Percentiles rank a stretch among this genome's conserved stretches.
Evolutionary conservation across 1,140 invertebrate genomes (phyloP).

Genomic region (Drosophila asahinai): DNA sequence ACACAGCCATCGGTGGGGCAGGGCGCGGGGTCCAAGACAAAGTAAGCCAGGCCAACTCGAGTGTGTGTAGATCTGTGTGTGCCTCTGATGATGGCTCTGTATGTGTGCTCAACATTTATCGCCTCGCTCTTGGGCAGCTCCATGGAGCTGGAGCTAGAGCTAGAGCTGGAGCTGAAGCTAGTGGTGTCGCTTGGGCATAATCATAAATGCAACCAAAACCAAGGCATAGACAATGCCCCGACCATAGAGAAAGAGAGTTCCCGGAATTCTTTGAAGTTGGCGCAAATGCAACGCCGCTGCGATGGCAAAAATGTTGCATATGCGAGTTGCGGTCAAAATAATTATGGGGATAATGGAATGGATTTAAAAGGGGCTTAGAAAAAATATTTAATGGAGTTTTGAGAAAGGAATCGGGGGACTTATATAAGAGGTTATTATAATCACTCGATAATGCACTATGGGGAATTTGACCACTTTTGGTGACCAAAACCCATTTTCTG

Average conservation of each 20-base stretch:
- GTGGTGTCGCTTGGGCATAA: slow-evolving; percentile 67
- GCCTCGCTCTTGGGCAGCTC: slow-evolving; percentile 29
- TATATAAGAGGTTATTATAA: background rate
- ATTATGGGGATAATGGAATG: slow-evolving; percentile 5
- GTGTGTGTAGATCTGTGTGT: background rate
- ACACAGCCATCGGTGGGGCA: slow-evolving; percentile 62
- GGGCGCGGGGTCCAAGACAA: slow-evolving; percentile 51
- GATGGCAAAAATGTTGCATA: slow-evolving; percentile 67
- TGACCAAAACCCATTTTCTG: too few species aligned
- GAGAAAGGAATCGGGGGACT: background rate
- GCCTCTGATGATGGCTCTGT: slow-evolving; percentile 4
- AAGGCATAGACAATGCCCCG: slow-evolving; percentile 67
- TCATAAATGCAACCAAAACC: slow-evolving; percentile 82
- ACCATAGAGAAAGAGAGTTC: slow-evolving; percentile 44
- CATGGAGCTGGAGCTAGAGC: slow-evolving; percentile 7
- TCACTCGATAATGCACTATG: too few species aligned
- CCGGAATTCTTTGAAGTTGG: slow-evolving; percentile 79
- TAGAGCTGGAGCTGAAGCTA: slow-evolving; percentile 8
- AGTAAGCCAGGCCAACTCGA: slow-evolving; percentile 60
- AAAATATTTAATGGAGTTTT: background rate
- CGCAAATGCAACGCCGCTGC: slow-evolving; percentile 55
- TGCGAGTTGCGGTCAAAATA: slow-evolving; percentile 20
- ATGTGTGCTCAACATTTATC: slow-evolving; percentile 78
- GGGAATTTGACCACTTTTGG: too few species aligned
- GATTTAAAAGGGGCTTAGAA: background rate